phyloP scores from a whole-genome alignment of 2,797 vertebrate genomes.

The Agapornis canus region DNA sequence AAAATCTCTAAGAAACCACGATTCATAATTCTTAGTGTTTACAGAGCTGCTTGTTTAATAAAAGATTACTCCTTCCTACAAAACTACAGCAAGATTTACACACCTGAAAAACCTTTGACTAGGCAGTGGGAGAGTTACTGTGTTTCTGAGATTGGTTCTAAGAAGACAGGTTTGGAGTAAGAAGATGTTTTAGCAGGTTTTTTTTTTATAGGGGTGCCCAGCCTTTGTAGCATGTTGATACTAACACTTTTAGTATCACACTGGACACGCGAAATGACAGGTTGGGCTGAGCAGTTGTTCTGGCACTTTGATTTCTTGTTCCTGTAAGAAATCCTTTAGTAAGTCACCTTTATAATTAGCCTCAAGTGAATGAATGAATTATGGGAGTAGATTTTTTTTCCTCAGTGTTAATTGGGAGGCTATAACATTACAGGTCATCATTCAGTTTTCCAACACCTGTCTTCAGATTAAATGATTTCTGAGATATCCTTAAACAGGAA shows the following conservation, averaged over 20 bases:
- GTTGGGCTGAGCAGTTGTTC: not conserved
- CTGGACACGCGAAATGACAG: not conserved
- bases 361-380: not conserved
- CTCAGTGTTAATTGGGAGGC: not conserved
- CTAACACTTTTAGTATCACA: not conserved
- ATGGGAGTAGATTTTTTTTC: not conserved
- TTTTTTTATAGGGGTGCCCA: not conserved
- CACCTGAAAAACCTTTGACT: not conserved
- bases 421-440: not conserved
- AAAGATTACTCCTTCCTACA: not conserved
- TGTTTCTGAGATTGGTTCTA: fast-evolving
- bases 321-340: not conserved
- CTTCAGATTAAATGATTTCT: not conserved
- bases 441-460: not conserved
- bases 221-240: not conserved
- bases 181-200: not conserved
- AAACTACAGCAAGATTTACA: not conserved
- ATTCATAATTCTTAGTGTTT: not conserved
- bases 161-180: not conserved
- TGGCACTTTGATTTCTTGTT: not conserved
- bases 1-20: not conserved
- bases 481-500: not conserved
- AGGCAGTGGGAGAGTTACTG: not conserved
- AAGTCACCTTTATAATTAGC: not conserved
- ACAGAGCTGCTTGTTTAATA: not conserved